Conservation (phyloP, 1,140 invertebrate species). For the Drosophila pruinosa region DNA sequence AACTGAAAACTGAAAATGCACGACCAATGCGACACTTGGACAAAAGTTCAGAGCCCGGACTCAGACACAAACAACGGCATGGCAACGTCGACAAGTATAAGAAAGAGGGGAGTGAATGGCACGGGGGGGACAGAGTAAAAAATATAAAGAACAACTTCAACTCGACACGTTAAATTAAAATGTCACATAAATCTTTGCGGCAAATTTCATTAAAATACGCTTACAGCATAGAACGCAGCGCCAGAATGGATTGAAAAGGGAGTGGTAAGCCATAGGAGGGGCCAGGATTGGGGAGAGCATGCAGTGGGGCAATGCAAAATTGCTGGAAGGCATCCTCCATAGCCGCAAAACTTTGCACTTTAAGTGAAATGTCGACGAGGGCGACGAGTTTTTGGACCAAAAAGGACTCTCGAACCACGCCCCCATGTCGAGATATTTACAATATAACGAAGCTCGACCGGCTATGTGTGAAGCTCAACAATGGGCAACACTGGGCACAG, state of each 20-base stretch:
- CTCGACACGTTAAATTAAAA: conserved; percentile 81
- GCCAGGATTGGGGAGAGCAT: conserved; percentile 8
- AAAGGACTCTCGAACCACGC: conserved; percentile 31
- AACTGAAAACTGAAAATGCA: conserved; percentile 51
- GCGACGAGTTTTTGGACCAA: conserved; percentile 23
- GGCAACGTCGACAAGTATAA: conserved; percentile 21
- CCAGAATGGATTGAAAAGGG: conserved; percentile 28
- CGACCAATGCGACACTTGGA: conserved; percentile 66
- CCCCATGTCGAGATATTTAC: conserved; percentile 25
- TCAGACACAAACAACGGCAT: conserved; percentile 54
- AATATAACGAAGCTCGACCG: conserved; percentile 7
- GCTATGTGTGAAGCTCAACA: conserved; percentile 9
- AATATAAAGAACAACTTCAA: conserved; percentile 71
- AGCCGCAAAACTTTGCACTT: conserved; percentile 71
- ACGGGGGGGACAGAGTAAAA: conserved; percentile 29
- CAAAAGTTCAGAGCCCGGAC: conserved; percentile 59
- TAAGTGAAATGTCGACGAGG: conserved; percentile 53
- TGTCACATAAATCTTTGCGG: conserved; percentile 80
- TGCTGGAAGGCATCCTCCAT: conserved; percentile 24
- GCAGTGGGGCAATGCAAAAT: conserved; percentile 18
- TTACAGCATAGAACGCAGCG: conserved; percentile 71
- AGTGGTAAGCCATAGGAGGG: conserved; percentile 5
- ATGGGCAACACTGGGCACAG: neutral
- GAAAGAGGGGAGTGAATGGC: neutral
- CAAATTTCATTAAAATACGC: conserved; percentile 81